These are phyloP conservation scores for Acanthosoma haemorrhoidale DNA, from an alignment of 2,888 invertebrate species.

Conservation along the genomic window DNA sequence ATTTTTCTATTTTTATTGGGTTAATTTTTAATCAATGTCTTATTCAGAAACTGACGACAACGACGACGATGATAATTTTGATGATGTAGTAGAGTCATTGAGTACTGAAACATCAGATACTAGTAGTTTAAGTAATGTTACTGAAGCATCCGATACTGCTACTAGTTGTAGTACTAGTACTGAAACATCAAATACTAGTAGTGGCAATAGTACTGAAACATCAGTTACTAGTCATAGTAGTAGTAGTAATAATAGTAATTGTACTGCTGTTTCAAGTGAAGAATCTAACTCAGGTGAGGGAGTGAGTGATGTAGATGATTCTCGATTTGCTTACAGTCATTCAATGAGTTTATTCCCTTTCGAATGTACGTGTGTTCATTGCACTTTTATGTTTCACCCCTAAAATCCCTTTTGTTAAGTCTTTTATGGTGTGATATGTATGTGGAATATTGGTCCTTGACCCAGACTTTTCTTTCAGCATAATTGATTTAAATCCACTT, in stretches of 20 bases:
- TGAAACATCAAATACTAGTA: no score
- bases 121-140: slow-evolving; percentile 46
- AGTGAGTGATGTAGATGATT: neutral
- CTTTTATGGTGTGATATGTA: neutral
- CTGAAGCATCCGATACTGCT: no score
- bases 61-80: slow-evolving; percentile 30
- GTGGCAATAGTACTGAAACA: slow-evolving; percentile 39
- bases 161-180: no score
- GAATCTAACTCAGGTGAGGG: slow-evolving; percentile 43
- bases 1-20: neutral
- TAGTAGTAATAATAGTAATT: no score
- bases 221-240: slow-evolving; percentile 50
- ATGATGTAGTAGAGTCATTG: slow-evolving; percentile 37
- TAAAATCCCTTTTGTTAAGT: neutral
- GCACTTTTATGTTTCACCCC: no score
- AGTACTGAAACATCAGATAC: slow-evolving; percentile 46
- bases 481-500: no score
- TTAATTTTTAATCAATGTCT: slow-evolving; percentile 30
- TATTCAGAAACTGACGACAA: slow-evolving; percentile 39
- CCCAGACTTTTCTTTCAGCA: neutral
- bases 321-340: neutral
- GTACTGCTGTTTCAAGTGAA: slow-evolving; percentile 45
- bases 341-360: neutral
- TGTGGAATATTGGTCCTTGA: neutral
- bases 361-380: no score